Evolutionary conservation across 2,113 vertebrate genomes (phyloP), one percentile per base, ranked within the genome.

Genomic region (Hipposideros armiger): DNA sequence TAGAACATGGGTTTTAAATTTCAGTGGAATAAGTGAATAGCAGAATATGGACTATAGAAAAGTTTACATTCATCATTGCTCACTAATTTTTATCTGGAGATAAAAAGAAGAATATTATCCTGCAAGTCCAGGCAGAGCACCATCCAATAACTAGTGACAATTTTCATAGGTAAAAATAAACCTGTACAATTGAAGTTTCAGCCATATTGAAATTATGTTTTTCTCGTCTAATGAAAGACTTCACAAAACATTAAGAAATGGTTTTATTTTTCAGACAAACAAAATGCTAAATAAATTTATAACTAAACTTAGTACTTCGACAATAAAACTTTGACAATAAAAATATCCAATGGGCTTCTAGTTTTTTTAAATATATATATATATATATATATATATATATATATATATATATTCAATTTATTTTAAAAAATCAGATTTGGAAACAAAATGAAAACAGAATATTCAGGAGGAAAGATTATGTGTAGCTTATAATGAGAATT

Each of bases 151-250:
- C 50, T 90, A 67, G 72, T 86, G 30, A 74, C 16, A 90, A 72
- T 47, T 94, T 91, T 83, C 11, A 76, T 50, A 42, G 30, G 32
- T 42, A 84, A 96, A 90, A 81, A 76, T 92, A 67, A 54, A 66
- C 17, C 3, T 70, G 7, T 3, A 69, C 1, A 85, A 74, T n/a
- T 45, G 17, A 90, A 82, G 1, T 3, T 76, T 36, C 9, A 70
- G 47, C 15, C 24, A 90, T 9, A 76, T 4, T 94, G 14, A 96
- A 96, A 84, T 90, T 52, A 78, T 40, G 30, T 72, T 32, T 91
- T 77, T 19, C 7, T 77, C 28, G 74, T 62, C 40, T 86, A 94
- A 50, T 76, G 17, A 67, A 90, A 90, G 16, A 80, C 2, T 54
- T 93, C 15, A 24, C 11, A 70, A 7, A 87, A 87, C n/a, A 89